Evolutionary conservation across 2,797 vertebrate genomes (phyloP), one percentile per base, ranked within the genome.

Genomic region (Manis javanica): DNA sequence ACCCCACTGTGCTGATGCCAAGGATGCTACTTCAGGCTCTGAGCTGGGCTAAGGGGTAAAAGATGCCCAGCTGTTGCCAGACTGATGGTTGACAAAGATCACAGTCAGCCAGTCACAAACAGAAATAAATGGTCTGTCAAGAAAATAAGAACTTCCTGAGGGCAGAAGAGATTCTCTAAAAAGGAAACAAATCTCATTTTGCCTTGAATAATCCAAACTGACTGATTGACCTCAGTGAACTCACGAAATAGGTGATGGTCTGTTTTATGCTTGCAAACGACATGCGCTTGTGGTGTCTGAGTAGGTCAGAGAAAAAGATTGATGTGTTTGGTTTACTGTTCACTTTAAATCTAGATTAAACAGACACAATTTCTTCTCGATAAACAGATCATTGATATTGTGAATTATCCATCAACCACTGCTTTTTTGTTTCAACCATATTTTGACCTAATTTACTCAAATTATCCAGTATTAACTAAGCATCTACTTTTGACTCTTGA

Each of bases 121-220:
- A 94, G 86, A 94, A 92, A 87, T 72, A 94, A 92, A 92, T 97
- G 57, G 13, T 18, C 57, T 92, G 11, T n/a, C 31, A 95, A 71
- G 29, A 93, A 96, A 85, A 66, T 18, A 66, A 89, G 11, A 90
- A 77, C n/a, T 37, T 91, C 18, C 49, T 88, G 83, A 86, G 26
- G 49, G 15, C 16, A 84, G 42, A 91, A 85, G 71, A 95, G 16
- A 37, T 81, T 86, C 91, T 89, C 53, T 87, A 37, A 78, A 92
- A 68, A 87, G 49, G 37, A 89, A 61, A 72, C 12, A 66, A 68
- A 93, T 78, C 75, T 92, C 12, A 68, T 85, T 88, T 95, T 74
- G 79, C 5, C 37, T 89, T 87, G 51, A 94, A 81, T 75, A 84
- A 75, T 92, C 37, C 72, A 63, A 72, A 77, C 14, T 37, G 72